Percentiles rank a stretch among this genome's conserved stretches.
These are phyloP conservation scores for Therioaphis trifolii DNA, from an alignment of 2,888 invertebrate genomes.

Conservation along the genomic window DNA sequence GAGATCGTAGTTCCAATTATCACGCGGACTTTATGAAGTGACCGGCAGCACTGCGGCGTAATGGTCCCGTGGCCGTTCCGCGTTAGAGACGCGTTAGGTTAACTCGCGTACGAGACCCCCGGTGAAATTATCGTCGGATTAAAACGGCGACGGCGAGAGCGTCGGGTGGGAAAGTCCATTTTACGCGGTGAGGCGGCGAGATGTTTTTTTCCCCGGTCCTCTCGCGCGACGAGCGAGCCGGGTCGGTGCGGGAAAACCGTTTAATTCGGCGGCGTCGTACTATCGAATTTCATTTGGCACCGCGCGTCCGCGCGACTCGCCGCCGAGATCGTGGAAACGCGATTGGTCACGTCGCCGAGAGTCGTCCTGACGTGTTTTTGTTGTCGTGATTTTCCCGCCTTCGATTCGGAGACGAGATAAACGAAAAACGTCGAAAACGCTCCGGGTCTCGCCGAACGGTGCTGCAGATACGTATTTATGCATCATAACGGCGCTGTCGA, in stretches of 20 bases:
- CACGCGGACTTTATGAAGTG: background rate
- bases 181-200: background rate
- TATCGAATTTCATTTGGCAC: slow-evolving; percentile 11
- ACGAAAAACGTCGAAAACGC: background rate
- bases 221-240: background rate
- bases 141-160: background rate
- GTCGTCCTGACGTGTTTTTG: slow-evolving; percentile 5
- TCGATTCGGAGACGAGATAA: background rate
- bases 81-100: too few relatives aligned
- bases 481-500: background rate
- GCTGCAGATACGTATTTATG: background rate
- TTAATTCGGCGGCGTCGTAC: slow-evolving; percentile 17
- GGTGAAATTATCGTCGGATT: background rate
- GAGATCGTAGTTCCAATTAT: background rate
- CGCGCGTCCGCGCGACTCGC: background rate
- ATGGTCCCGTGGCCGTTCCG: too few relatives aligned
- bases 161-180: background rate
- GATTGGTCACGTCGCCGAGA: slow-evolving; percentile 44
- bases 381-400: too few relatives aligned
- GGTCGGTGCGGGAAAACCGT: slow-evolving; percentile 8
- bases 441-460: background rate
- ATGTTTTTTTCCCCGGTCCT: background rate
- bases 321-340: background rate
- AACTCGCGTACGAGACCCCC: too few relatives aligned
- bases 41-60: background rate